Evolutionary conservation across 2,113 vertebrate genomes (phyloP).

Genomic region (Plecturocebus donacophilus): DNA sequence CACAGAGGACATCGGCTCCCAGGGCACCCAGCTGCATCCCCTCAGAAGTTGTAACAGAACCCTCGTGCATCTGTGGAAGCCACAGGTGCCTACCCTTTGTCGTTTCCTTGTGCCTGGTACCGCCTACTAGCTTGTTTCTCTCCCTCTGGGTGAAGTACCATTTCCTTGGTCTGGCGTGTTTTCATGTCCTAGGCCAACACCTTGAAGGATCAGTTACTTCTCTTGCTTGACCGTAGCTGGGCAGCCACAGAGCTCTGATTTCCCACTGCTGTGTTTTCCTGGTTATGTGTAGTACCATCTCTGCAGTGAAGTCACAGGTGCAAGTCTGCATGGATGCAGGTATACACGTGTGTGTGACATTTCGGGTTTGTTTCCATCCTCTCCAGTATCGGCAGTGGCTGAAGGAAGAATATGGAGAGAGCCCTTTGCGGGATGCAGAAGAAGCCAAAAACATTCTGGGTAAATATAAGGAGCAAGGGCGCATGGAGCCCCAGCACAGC

Average conservation of each 20-base stretch:
- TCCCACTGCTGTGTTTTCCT: not conserved
- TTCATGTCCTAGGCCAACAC: not conserved
- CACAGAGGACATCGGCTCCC: not conserved
- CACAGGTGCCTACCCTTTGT: not conserved
- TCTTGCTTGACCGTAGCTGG: not conserved
- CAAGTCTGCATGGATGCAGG: not conserved
- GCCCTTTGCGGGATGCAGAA: slow-evolving; percentile 91
- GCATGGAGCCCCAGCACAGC: slow-evolving; percentile 75
- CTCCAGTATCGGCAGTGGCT: slow-evolving; percentile 94
- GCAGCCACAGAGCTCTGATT: not conserved
- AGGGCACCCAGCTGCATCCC: not conserved
- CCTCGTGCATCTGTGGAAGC: too few relatives aligned
- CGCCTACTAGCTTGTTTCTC: not conserved
- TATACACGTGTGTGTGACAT: not conserved
- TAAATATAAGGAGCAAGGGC: slow-evolving; percentile 85
- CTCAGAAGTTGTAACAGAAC: not conserved
- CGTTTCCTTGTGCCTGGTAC: too few relatives aligned
- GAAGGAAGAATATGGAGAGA: slow-evolving; percentile 90
- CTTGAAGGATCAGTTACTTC: not conserved
- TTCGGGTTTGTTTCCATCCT: slow-evolving; percentile 35
- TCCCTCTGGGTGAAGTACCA: not conserved
- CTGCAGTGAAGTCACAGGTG: not conserved
- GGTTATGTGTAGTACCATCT: not conserved
- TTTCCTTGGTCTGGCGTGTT: not conserved
- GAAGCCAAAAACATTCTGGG: slow-evolving; percentile 90